Evolutionary conservation across 2,888 invertebrate species (phyloP).

Genomic region (Dichetophora obliterata): DNA sequence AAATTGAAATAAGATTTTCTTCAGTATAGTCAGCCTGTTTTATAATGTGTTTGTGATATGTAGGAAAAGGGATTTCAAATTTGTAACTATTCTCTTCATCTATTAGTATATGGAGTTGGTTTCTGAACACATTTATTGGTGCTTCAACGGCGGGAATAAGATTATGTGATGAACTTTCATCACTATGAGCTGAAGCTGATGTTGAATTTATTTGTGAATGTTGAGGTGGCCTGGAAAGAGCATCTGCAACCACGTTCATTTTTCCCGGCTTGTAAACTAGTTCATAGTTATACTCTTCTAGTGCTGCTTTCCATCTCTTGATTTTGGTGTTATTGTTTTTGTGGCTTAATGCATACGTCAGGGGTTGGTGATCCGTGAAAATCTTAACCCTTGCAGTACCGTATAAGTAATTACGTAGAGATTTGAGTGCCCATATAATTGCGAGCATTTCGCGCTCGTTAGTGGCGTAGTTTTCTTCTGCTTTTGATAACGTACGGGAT

Average conservation of each 20-base stretch:
- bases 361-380: conserved; percentile 39
- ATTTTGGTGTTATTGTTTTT: conserved; percentile 40
- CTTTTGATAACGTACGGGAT: conserved; percentile 33
- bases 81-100: too few species aligned
- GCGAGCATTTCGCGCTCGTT: conserved; percentile 43
- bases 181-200: conserved; percentile 10
- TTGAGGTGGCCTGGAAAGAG: conserved; percentile 34
- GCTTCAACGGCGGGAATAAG: too few species aligned
- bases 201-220: too few species aligned
- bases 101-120: too few species aligned
- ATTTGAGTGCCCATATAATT: conserved; percentile 35
- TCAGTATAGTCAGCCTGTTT: too few species aligned
- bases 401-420: conserved; percentile 38
- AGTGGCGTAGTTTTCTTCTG: conserved; percentile 40
- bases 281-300: conserved; percentile 40
- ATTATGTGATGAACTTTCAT: conserved; percentile 18
- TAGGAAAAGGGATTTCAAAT: too few species aligned
- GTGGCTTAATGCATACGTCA: conserved; percentile 35
- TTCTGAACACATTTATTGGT: too few species aligned
- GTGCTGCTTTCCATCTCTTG: conserved; percentile 39
- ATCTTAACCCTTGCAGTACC: conserved; percentile 29
- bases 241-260: conserved; percentile 35
- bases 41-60: too few species aligned
- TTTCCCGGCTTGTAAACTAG: conserved; percentile 34
- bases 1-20: too few species aligned